A percentile compares a stretch with the other conserved stretches of the same genome.
Conservation (phyloP, 2,888 invertebrate genomes). For the Argynnis bischoffii region DNA sequence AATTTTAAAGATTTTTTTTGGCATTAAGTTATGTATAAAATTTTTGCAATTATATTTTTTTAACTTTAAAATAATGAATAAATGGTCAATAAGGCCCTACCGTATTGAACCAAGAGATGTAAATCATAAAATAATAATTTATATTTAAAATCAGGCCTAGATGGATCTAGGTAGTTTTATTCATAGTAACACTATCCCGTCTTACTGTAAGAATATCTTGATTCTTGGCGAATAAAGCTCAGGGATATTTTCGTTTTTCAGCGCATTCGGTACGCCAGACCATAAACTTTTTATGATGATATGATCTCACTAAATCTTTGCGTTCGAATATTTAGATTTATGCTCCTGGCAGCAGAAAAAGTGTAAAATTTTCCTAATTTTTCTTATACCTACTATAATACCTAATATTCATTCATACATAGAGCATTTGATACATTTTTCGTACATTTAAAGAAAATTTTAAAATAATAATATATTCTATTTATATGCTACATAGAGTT, state of each 20-base stretch:
- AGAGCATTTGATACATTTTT: too few species aligned
- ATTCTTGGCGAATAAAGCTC: constrained; percentile 35
- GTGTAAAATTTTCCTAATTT: background rate
- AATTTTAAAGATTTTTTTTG: too few species aligned
- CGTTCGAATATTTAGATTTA: constrained; percentile 36
- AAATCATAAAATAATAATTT: background rate
- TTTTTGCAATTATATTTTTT: too few species aligned
- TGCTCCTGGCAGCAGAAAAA: background rate
- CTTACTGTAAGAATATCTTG: constrained; percentile 14
- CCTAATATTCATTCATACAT: background rate
- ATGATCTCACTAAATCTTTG: constrained; percentile 55
- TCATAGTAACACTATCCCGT: constrained; percentile 26
- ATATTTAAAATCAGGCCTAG: constrained; percentile 16
- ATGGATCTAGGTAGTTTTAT: constrained; percentile 26
- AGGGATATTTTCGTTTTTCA: constrained; percentile 60
- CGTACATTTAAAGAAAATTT: too few species aligned
- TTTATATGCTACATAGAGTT: too few species aligned
- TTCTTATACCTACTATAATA: background rate
- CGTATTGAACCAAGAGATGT: background rate
- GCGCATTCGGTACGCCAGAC: constrained; percentile 58
- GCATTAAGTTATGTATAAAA: too few species aligned
- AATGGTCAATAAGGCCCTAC: too few species aligned
- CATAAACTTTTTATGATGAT: constrained; percentile 67
- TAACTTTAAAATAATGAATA: too few species aligned
- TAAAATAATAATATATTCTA: too few species aligned